phyloP scores from a whole-genome alignment of 2,113 vertebrate species.

The Rhinopithecus roxellana region DNA sequence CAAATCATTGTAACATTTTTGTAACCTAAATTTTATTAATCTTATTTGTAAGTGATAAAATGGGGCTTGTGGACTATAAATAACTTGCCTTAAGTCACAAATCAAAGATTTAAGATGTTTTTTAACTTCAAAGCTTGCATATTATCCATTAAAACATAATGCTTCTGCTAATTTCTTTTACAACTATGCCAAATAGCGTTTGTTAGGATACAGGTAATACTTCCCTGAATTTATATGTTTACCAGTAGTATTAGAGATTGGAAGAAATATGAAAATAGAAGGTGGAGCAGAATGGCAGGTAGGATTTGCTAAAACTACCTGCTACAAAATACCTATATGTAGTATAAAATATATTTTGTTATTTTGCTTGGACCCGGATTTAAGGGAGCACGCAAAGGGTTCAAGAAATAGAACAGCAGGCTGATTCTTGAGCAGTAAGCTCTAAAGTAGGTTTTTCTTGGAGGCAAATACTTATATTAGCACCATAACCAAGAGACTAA shows the following conservation, averaged over 20 bases:
- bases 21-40: neutral
- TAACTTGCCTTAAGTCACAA: neutral
- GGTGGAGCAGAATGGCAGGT: neutral
- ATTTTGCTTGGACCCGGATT: neutral
- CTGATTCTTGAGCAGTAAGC: neutral
- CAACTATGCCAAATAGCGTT: neutral
- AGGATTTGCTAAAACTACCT: neutral
- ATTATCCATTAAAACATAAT: neutral
- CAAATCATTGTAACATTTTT: neutral
- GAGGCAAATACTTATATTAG: neutral
- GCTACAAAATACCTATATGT: neutral
- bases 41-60: neutral
- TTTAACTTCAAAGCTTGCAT: neutral
- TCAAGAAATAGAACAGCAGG: neutral
- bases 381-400: neutral
- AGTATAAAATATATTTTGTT: neutral
- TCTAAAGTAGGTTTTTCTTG: neutral
- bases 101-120: conserved; percentile 13
- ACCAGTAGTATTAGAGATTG: neutral
- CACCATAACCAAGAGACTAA: neutral
- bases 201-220: neutral
- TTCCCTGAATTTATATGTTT: neutral
- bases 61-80: neutral
- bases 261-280: neutral
- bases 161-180: neutral